A percentile compares a stretch with the other conserved stretches of the same genome.
Conservation (phyloP, 2,797 vertebrate species). For the Acropternis orthonyx region DNA sequence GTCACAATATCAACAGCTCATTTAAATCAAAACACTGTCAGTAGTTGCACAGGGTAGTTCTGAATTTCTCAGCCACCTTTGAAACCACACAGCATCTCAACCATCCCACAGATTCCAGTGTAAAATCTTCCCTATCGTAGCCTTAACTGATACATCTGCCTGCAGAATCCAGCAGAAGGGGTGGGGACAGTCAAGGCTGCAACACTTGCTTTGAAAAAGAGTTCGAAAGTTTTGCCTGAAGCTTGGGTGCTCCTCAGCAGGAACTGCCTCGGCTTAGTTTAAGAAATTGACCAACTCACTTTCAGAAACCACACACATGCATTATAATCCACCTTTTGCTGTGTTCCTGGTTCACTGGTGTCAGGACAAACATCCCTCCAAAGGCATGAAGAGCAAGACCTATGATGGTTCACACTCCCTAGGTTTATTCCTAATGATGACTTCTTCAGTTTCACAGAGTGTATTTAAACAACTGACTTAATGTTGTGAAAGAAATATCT, state of each 20-base stretch:
- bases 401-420: background rate
- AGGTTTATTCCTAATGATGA: background rate
- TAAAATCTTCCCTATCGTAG: accelerated
- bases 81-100: background rate
- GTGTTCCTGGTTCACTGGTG: background rate
- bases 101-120: background rate
- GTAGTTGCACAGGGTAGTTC: background rate
- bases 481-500: background rate
- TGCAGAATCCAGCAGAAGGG: background rate
- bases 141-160: background rate
- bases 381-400: background rate
- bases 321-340: background rate
- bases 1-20: background rate
- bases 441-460: background rate
- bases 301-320: background rate
- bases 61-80: background rate
- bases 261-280: background rate
- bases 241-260: background rate
- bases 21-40: conserved; percentile 9
- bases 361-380: background rate
- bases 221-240: background rate
- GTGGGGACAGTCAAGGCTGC: background rate
- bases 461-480: background rate
- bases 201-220: background rate
- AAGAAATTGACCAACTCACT: background rate